These are phyloP conservation scores for Synanthedon myopaeformis DNA, from an alignment of 2,888 invertebrate species.

Conservation along the genomic window DNA sequence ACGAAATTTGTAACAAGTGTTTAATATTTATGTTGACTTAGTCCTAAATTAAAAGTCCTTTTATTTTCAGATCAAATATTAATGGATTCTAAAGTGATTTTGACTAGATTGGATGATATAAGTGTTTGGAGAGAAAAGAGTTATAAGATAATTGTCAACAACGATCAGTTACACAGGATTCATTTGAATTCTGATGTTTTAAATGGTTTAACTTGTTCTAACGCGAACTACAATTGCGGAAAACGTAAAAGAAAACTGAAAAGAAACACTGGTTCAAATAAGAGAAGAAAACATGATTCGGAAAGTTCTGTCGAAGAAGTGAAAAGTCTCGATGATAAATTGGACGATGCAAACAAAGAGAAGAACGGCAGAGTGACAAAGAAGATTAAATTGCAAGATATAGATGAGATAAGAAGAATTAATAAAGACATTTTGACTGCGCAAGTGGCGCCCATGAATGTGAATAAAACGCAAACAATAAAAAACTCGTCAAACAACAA, in stretches of 20 bases:
- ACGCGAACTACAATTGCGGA: neutral
- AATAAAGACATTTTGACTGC: constrained; percentile 14
- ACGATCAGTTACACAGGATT: neutral
- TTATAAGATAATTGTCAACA: neutral
- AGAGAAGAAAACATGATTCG: neutral
- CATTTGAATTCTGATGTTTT: no score
- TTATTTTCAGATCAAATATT: no score
- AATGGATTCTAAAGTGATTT: neutral
- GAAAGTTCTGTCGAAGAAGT: neutral
- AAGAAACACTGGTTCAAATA: neutral
- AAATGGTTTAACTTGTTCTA: neutral
- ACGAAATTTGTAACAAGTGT: no score
- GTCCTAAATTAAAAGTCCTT: no score
- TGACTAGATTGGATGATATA: neutral
- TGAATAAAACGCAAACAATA: neutral
- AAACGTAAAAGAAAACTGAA: neutral
- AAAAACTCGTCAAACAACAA: neutral
- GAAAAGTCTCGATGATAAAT: neutral
- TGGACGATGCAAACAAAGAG: neutral
- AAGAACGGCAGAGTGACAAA: constrained; percentile 3
- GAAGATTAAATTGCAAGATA: constrained; percentile 15
- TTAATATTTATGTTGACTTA: no score
- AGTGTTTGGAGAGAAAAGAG: neutral
- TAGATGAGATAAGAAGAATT: constrained; percentile 10
- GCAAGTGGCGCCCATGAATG: constrained; percentile 11